phyloP scores from a whole-genome alignment of 2,113 vertebrate species.

The Saguinus imperator region DNA sequence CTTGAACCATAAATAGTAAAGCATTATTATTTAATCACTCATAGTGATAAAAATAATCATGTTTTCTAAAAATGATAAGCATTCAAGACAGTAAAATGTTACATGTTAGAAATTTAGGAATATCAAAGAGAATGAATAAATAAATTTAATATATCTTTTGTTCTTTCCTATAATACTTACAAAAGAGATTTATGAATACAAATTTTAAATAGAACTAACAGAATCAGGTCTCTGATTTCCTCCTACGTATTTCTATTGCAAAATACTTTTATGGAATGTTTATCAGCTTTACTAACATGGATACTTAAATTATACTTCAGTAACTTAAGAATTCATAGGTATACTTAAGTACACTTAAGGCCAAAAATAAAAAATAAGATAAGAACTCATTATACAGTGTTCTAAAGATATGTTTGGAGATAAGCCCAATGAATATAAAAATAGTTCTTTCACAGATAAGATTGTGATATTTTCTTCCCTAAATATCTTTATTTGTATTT shows the following conservation, averaged over 20 bases:
- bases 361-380: conserved; percentile 16
- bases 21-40: conserved; percentile 30
- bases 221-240: neutral
- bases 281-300: neutral
- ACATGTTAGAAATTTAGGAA: neutral
- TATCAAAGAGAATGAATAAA: neutral
- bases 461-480: neutral
- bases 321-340: neutral
- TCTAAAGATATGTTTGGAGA: neutral
- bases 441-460: neutral
- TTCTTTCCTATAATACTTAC: neutral
- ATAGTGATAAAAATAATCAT: conserved; percentile 35
- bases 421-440: neutral
- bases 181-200: neutral
- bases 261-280: conserved; percentile 1
- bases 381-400: conserved; percentile 8
- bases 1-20: conserved; percentile 10
- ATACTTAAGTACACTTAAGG: neutral
- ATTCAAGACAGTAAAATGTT: conserved; percentile 12
- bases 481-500: neutral
- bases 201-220: neutral
- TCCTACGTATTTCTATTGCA: neutral
- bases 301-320: neutral
- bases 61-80: neutral
- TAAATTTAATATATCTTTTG: neutral